A percentile compares a stretch with the other conserved stretches of the same genome.
These are phyloP conservation scores for Melipona quadrifasciata DNA, from an alignment of 1,140 invertebrate species.

Conservation along the genomic window DNA sequence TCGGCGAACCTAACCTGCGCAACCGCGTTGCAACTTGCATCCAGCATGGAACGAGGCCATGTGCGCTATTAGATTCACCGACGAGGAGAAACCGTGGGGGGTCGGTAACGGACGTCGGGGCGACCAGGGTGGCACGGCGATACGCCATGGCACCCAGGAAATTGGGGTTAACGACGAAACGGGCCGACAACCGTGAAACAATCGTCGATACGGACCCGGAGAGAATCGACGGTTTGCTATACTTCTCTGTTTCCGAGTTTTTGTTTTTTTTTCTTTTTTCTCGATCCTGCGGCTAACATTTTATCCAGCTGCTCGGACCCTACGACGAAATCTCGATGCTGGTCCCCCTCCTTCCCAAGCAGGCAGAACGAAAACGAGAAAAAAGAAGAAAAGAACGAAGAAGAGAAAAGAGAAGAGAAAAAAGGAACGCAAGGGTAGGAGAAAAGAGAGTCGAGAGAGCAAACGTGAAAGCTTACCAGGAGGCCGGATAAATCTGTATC, in stretches of 20 bases:
- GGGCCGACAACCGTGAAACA: neutral
- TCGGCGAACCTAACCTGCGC: conserved; percentile 51
- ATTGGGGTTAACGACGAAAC: neutral
- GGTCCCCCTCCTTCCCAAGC: too few relatives aligned
- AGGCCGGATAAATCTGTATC: conserved; percentile 65
- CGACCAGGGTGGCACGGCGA: neutral
- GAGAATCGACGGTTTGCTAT: neutral
- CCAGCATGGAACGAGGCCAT: conserved; percentile 75
- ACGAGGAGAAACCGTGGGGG: neutral
- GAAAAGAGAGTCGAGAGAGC: conserved; percentile 14
- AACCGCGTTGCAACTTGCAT: conserved; percentile 68
- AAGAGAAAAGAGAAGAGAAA: neutral
- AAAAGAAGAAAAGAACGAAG: neutral
- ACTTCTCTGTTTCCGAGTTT: too few relatives aligned
- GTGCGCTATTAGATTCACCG: conserved; percentile 64
- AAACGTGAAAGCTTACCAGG: conserved; percentile 65
- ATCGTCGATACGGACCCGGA: neutral
- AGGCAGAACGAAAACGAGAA: too few relatives aligned
- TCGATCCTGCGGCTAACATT: neutral
- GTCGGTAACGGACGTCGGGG: neutral
- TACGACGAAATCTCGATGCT: neutral
- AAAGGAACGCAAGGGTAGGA: neutral
- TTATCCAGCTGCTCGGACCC: neutral
- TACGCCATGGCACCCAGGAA: neutral
- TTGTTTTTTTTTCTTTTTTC: too few relatives aligned